phyloP scores from a whole-genome alignment of 2,797 vertebrate species.

The Tokudaia muenninki region DNA sequence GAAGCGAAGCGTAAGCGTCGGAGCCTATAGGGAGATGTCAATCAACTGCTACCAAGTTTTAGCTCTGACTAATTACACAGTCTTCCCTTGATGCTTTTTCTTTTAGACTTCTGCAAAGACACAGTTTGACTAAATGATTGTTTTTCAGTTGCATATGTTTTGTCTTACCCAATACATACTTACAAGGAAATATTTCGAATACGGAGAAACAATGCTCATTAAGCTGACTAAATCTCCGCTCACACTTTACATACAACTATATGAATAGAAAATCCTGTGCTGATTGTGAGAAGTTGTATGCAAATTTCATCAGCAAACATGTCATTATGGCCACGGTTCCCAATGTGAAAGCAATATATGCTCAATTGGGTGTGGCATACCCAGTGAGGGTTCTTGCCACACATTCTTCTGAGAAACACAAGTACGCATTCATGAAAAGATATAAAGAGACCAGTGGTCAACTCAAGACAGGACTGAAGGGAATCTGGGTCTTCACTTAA shows the following conservation, averaged over 20 bases:
- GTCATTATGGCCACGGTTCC: background rate
- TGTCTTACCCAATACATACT: background rate
- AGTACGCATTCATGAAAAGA: background rate
- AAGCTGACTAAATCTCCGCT: background rate
- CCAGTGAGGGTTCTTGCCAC: background rate
- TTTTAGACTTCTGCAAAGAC: background rate
- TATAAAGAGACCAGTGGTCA: background rate
- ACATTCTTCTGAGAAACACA: background rate
- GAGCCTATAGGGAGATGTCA: background rate
- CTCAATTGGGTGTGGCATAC: background rate
- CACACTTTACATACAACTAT: background rate
- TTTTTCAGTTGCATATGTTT: background rate
- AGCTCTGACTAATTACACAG: background rate
- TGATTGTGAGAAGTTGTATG: background rate
- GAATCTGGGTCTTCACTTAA: background rate
- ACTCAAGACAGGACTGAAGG: background rate
- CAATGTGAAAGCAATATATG: background rate
- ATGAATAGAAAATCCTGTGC: background rate
- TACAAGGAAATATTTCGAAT: slow-evolving; percentile 14
- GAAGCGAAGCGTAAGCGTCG: background rate
- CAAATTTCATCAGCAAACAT: background rate
- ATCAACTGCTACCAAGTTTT: background rate
- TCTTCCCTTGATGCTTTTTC: background rate
- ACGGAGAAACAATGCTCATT: background rate
- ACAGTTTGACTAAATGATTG: background rate